Evolutionary conservation across 23 tunicate species (phyloP).

Genomic region (Styela plicata): DNA sequence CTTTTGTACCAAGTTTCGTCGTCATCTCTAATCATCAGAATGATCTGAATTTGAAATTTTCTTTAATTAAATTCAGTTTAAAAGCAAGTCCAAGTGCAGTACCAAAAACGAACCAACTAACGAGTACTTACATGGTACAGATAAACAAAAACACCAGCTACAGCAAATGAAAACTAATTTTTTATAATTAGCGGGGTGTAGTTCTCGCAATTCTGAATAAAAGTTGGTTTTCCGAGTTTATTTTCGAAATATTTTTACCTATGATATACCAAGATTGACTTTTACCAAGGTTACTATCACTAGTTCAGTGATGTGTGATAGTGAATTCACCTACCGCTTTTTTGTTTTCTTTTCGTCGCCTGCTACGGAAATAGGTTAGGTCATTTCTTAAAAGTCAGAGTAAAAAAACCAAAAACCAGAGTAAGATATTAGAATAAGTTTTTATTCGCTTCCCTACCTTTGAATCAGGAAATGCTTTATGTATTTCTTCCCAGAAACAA

Average conservation of each 20-base stretch:
- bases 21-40: not conserved
- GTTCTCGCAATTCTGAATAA: not conserved
- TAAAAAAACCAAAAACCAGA: not conserved
- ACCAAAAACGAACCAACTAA: not conserved
- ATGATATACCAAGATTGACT: not conserved
- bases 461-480: not conserved
- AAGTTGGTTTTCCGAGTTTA: not conserved
- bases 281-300: no score
- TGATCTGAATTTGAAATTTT: not conserved
- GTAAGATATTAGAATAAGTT: no score
- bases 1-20: not conserved
- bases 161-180: not conserved
- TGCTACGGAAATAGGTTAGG: no score
- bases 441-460: not conserved
- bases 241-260: no score
- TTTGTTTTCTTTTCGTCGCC: no score
- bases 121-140: not conserved
- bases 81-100: not conserved
- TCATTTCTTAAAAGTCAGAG: not conserved
- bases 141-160: not conserved
- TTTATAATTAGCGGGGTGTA: not conserved
- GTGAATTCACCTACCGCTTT: no score
- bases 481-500: not conserved
- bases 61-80: not conserved
- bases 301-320: no score